Evolutionary conservation across 2,797 vertebrate species (phyloP).

Genomic region (Tapera naevia): DNA sequence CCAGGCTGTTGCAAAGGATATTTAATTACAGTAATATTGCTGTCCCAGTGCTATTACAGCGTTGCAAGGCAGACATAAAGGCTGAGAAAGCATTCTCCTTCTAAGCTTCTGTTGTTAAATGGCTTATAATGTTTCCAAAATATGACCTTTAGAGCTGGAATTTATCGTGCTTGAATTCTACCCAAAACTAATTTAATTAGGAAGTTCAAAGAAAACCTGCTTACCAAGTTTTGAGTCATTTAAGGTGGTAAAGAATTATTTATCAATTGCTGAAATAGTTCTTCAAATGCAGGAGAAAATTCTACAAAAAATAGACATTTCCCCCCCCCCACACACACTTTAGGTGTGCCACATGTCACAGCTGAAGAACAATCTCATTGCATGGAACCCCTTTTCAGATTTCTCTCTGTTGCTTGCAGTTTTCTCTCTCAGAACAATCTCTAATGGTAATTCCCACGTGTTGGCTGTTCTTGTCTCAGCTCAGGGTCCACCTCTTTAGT

Average conservation of each 20-base stretch:
- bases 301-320: not conserved
- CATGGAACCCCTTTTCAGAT: not conserved
- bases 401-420: not conserved
- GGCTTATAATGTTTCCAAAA: constrained; percentile 55
- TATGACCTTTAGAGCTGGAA: constrained; percentile 50
- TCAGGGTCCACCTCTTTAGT: not conserved
- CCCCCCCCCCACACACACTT: too few relatives aligned
- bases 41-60: constrained; percentile 34
- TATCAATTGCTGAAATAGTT: constrained; percentile 33
- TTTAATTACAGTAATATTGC: constrained; percentile 44
- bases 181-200: constrained; percentile 55
- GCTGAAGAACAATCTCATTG: not conserved
- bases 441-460: not conserved
- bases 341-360: not conserved
- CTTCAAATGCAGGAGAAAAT: not conserved
- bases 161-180: constrained; percentile 54
- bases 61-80: constrained; percentile 20
- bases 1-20: not conserved
- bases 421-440: not conserved
- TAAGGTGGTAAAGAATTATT: not conserved
- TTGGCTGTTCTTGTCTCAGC: not conserved
- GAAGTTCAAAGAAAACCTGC: constrained; percentile 31
- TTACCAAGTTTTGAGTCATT: constrained; percentile 14
- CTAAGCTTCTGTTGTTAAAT: constrained; percentile 52
- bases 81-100: constrained; percentile 56